phyloP scores from a whole-genome alignment of 2,113 vertebrate species.

The Myiozetetes cayanensis region DNA sequence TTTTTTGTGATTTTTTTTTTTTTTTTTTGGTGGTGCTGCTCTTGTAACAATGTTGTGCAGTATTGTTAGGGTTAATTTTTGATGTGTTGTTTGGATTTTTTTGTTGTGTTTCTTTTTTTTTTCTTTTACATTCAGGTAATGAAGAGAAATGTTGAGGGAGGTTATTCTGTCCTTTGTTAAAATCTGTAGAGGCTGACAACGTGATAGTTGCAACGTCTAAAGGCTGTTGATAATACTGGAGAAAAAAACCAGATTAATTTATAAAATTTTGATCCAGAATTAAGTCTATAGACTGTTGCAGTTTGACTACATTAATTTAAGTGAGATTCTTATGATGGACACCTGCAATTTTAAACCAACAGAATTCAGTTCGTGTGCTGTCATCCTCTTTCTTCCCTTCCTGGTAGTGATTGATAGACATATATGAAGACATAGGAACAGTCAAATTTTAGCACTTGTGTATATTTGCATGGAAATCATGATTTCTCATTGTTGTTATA shows the following conservation, averaged over 20 bases:
- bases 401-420: neutral
- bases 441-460: neutral
- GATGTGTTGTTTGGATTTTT: neutral
- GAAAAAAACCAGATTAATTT: neutral
- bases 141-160: neutral
- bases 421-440: neutral
- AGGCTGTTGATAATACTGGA: neutral
- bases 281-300: neutral
- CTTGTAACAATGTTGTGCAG: neutral
- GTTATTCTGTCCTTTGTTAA: neutral
- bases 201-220: neutral
- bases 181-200: neutral
- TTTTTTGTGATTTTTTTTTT: neutral
- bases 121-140: neutral
- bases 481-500: neutral
- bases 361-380: neutral
- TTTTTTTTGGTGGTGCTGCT: neutral
- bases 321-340: neutral
- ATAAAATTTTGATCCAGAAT: neutral
- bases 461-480: neutral
- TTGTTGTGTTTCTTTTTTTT: neutral
- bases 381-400: neutral
- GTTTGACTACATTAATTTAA: neutral
- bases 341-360: neutral
- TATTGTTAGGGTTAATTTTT: neutral